phyloP scores from a whole-genome alignment of 1,140 invertebrate genomes.

The Eumeta japonica region DNA sequence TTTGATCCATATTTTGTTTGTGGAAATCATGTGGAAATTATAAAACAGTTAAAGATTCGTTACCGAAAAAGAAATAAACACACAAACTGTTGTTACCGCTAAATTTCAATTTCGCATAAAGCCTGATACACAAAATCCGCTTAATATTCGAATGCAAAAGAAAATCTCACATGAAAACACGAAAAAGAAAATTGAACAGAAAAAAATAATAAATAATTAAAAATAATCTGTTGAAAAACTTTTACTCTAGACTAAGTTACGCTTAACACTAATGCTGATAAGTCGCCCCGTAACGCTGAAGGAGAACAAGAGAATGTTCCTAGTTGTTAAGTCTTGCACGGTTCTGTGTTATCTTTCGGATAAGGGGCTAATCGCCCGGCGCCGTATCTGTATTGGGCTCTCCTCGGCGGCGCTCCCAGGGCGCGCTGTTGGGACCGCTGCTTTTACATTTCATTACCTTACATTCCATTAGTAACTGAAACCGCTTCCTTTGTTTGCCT shows the following conservation, averaged over 20 bases:
- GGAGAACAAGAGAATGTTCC: constrained; percentile 53
- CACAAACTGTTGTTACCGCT: no score
- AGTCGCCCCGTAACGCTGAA: constrained; percentile 41
- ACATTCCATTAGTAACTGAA: constrained; percentile 50
- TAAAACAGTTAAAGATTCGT: no score
- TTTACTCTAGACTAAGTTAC: constrained; percentile 38
- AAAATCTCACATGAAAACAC: no score
- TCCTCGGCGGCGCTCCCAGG: constrained; percentile 39
- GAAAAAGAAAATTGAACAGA: constrained; percentile 6
- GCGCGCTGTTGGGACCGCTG: constrained; percentile 50
- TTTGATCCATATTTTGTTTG: no score
- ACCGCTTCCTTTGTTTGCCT: constrained; percentile 49
- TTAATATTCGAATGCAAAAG: no score
- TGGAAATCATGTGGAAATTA: no score
- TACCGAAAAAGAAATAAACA: no score
- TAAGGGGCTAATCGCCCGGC: constrained; percentile 56
- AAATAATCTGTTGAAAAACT: constrained; percentile 29
- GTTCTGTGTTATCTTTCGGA: constrained; percentile 55
- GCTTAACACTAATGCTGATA: constrained; percentile 43
- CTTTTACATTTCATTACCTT: constrained; percentile 52
- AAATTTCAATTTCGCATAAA: no score
- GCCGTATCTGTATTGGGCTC: constrained; percentile 53
- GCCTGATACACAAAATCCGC: no score
- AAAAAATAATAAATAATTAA: constrained; percentile 17
- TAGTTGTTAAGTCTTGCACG: constrained; percentile 58